These are phyloP conservation scores for Portunus trituberculatus DNA, from an alignment of 1,140 invertebrate genomes.

Conservation along the genomic window DNA sequence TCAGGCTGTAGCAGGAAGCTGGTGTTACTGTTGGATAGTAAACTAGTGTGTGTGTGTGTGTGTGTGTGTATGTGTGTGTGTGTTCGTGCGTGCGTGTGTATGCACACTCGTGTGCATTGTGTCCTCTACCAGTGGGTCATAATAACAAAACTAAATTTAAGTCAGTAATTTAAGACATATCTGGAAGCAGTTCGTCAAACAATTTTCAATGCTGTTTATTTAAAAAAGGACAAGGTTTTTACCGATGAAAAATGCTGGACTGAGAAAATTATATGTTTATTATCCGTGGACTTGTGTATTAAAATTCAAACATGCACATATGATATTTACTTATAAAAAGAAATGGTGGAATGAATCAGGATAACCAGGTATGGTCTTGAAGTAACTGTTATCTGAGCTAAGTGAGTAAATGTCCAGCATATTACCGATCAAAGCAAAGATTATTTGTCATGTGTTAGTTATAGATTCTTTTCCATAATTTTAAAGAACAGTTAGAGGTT, in stretches of 20 bases:
- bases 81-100: not conserved
- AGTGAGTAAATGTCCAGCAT: constrained; percentile 8
- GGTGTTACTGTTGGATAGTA: constrained; percentile 46
- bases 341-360: not conserved
- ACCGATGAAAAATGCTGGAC: not conserved
- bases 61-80: not conserved
- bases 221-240: not conserved
- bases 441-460: constrained; percentile 5
- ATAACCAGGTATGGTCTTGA: not conserved
- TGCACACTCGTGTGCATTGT: not conserved
- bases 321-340: too few relatives aligned
- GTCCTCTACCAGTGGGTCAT: constrained; percentile 8
- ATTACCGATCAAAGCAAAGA: not conserved
- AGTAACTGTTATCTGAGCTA: not conserved
- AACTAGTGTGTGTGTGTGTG: constrained; percentile 23
- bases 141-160: constrained; percentile 17
- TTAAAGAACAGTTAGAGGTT: not conserved
- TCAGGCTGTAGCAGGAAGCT: constrained; percentile 72
- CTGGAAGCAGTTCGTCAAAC: not conserved
- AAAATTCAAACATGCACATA: too few relatives aligned
- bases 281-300: too few relatives aligned
- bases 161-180: constrained; percentile 14
- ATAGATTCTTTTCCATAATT: not conserved
- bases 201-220: not conserved
- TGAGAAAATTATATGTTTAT: not conserved